These are phyloP conservation scores for Cloeon dipterum DNA, from an alignment of 2,888 invertebrate species.

Conservation along the genomic window DNA sequence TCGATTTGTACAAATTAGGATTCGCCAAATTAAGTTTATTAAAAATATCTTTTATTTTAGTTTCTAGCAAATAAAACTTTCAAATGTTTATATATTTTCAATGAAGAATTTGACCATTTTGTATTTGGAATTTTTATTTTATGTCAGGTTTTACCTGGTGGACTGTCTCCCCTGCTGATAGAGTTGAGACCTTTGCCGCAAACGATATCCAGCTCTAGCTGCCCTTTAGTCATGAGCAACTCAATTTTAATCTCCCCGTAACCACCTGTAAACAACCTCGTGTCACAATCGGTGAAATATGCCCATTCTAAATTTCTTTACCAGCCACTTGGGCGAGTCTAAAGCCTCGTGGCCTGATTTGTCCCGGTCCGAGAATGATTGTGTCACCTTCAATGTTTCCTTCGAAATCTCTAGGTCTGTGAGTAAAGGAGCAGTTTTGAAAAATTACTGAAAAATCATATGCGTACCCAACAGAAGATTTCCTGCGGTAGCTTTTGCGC, in stretches of 20 bases:
- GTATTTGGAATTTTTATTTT: too few relatives aligned
- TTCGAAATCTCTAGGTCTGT: slow-evolving; percentile 2
- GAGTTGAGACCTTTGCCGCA: slow-evolving; percentile 26
- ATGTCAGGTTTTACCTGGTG: slow-evolving; percentile 29
- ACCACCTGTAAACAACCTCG: not conserved
- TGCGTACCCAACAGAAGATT: too few relatives aligned
- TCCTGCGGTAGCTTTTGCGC: too few relatives aligned
- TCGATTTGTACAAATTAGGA: too few relatives aligned
- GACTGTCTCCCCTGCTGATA: slow-evolving; percentile 41
- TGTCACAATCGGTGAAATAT: too few relatives aligned
- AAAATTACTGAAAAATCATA: too few relatives aligned
- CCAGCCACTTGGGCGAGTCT: slow-evolving; percentile 1
- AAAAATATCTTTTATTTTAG: too few relatives aligned
- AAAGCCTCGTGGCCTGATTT: slow-evolving; percentile 51
- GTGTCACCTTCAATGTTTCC: slow-evolving; percentile 3
- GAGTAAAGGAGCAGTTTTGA: too few relatives aligned
- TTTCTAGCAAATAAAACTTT: too few relatives aligned
- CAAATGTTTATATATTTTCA: too few relatives aligned
- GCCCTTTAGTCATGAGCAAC: slow-evolving; percentile 74
- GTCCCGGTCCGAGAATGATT: slow-evolving; percentile 46
- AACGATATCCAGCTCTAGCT: slow-evolving; percentile 69
- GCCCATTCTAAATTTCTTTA: not conserved
- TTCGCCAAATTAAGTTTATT: too few relatives aligned
- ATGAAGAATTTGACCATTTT: too few relatives aligned
- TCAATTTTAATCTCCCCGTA: slow-evolving; percentile 68